Base-by-base conservation (phyloP, 2,888 invertebrate species). In the Lasioglossum leucozonium region DNA sequence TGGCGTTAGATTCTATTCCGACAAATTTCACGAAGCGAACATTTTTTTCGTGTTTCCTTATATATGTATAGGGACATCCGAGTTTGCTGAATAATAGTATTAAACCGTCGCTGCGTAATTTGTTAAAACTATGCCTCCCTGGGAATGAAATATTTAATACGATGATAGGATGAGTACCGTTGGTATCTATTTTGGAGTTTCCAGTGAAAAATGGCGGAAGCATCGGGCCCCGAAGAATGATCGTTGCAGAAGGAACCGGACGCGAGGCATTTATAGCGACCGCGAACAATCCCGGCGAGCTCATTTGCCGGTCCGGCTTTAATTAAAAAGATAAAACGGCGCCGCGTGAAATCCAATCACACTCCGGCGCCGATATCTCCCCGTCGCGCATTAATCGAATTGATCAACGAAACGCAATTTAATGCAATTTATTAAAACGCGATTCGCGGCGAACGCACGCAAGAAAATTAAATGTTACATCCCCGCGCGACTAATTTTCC, bases 281-380 rank as follows among this genome's bases (percentile, higher is more conserved):
- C 6, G 65, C 30, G 65, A 65, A 73, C 37, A 73, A 58, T 74
- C 40, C 30, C 40, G 26, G 1, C 22, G 30, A 58, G 58, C 34
- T 74, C 26, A 74, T 74, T 58, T 74, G 40, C 58, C 58, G 34
- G 22, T 26, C 26, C 16, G 8, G 40, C 26, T 74, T 58, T 74
- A 30, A 58, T 58, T 58, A 74, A 58, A 74, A 74, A 37, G 58
- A 74, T 74, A 74, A 74, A 74, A 74, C 74, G 58, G 40, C 37
- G 30, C 26, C 58, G 42, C 58, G 34, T n/a, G 34, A 74, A 62
- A 30, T 62, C 42, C 75, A 75, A 75, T 75, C 62, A 62, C 58
- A 30, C 30, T 58, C 40, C 58, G 10, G 62, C 58, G 42, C 42
- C 42, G 42, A 62, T 62, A 42, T 62, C 44, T 44, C 37, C 10